phyloP scores from a whole-genome alignment of 2,113 vertebrate genomes.

The Gymnocephalus cernua region DNA sequence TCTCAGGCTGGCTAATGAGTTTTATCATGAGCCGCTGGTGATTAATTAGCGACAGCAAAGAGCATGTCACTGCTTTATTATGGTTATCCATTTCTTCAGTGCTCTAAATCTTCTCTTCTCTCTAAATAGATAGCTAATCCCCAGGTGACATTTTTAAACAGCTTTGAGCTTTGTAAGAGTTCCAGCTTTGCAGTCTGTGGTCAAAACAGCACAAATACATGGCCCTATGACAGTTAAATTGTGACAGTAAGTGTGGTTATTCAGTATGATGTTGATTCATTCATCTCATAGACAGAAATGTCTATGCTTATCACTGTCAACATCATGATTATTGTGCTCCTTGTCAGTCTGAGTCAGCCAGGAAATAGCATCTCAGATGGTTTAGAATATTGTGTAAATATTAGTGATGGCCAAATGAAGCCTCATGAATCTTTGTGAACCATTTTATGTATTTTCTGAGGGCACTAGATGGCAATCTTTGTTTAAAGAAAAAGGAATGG shows the following conservation, averaged over 20 bases:
- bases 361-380: background rate
- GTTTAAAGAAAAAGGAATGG: too few species aligned
- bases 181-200: conserved; percentile 23
- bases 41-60: conserved; percentile 81
- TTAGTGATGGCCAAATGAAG: too few species aligned
- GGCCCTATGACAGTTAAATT: conserved; percentile 5
- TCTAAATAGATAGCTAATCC: conserved; percentile 51
- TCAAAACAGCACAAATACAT: conserved; percentile 30
- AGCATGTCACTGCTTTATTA: conserved; percentile 72
- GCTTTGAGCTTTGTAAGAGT: conserved; percentile 38
- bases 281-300: conserved; percentile 1
- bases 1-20: conserved; percentile 77
- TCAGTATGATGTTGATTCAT: background rate
- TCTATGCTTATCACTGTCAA: background rate
- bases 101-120: conserved; percentile 34
- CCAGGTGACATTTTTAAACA: conserved; percentile 59
- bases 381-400: conserved; percentile 1
- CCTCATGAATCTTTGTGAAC: too few species aligned
- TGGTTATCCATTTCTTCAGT: conserved; percentile 58
- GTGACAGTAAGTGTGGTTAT: background rate
- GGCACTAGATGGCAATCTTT: too few species aligned
- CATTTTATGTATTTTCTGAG: too few species aligned
- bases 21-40: conserved; percentile 80
- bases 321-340: background rate
- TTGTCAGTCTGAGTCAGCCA: background rate